A percentile compares a stretch with the other conserved stretches of the same genome.
phyloP scores from a whole-genome alignment of 2,113 vertebrate genomes.

The Pica pica region DNA sequence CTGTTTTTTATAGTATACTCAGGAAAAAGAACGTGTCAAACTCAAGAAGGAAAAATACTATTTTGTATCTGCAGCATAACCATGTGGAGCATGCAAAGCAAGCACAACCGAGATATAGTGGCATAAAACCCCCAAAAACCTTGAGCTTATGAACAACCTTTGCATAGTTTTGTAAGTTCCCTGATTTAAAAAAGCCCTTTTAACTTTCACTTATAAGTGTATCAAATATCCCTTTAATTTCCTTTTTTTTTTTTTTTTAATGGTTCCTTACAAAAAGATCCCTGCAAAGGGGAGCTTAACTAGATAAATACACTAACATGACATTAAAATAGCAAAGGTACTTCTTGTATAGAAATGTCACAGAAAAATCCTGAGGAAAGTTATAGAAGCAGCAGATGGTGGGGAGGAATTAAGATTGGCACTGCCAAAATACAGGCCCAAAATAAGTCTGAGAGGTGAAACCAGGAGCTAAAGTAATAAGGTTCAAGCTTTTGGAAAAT shows the following conservation, averaged over 20 bases:
- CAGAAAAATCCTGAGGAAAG: neutral
- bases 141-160: neutral
- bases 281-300: neutral
- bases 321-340: neutral
- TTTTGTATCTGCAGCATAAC: neutral
- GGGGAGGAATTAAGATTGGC: neutral
- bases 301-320: neutral
- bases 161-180: neutral
- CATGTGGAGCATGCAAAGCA: neutral
- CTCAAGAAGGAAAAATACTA: neutral
- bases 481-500: neutral
- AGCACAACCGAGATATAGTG: neutral
- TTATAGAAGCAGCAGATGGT: neutral
- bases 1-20: neutral
- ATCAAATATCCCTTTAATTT: neutral
- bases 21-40: neutral
- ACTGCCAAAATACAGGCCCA: neutral
- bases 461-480: neutral
- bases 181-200: neutral
- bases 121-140: fast-evolving
- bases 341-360: neutral
- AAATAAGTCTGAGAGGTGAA: neutral
- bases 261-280: neutral
- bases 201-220: neutral
- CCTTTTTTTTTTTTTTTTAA: neutral